phyloP scores from a whole-genome alignment of 2,888 invertebrate species.

The Polydesmus complanatus region DNA sequence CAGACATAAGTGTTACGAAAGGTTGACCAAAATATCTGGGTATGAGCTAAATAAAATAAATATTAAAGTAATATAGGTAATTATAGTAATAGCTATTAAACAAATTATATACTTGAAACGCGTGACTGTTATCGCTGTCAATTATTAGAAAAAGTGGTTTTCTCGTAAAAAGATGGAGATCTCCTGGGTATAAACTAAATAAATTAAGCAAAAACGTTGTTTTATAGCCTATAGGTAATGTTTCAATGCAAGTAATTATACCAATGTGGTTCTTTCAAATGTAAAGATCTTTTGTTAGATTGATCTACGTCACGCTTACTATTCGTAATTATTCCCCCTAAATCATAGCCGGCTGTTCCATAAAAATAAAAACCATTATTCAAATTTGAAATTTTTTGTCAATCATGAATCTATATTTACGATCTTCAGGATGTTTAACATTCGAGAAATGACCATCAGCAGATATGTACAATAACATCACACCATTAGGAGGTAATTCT shows the following conservation, averaged over 20 bases:
- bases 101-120: constrained; percentile 44
- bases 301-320: constrained; percentile 61
- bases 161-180: constrained; percentile 80
- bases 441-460: constrained; percentile 77
- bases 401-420: constrained; percentile 41
- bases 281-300: constrained; percentile 28
- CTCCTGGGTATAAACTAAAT: constrained; percentile 66
- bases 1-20: constrained; percentile 81
- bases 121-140: constrained; percentile 88
- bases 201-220: not conserved
- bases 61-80: too few relatives aligned
- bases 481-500: constrained; percentile 81
- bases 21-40: constrained; percentile 87
- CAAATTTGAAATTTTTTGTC: too few relatives aligned
- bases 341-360: constrained; percentile 57
- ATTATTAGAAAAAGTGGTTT: constrained; percentile 85
- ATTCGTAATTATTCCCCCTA: constrained; percentile 79
- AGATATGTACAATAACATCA: constrained; percentile 78
- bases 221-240: not conserved
- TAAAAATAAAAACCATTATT: not conserved
- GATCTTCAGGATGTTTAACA: constrained; percentile 73
- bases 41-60: constrained; percentile 60
- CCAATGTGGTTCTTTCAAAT: constrained; percentile 42
- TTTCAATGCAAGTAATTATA: constrained; percentile 22
- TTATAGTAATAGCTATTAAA: constrained; percentile 5